Evolutionary conservation across 2,113 vertebrate species (phyloP), one percentile per base, ranked within the genome.

Genomic region (Pomatostomus ruficeps): DNA sequence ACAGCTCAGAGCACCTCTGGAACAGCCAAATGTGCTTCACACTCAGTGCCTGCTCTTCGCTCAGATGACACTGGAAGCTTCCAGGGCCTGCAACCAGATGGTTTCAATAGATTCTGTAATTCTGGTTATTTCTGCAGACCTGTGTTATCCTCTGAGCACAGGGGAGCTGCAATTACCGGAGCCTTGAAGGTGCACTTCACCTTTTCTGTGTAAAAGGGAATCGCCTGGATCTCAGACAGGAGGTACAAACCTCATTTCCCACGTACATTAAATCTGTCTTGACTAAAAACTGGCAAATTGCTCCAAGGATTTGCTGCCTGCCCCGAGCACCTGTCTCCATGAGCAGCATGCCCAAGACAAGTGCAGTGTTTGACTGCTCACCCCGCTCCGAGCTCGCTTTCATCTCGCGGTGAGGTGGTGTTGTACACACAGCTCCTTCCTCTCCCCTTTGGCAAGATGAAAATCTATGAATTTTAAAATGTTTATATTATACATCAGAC

Each of bases 11-110:
- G 62, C 20, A 85, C 74, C 81, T 83, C 89, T 36, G n/a, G 1
- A 92, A 42, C 36, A 73, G 80, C 81, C 46, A 54, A 48, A n/a
- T 9, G 42, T 45, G 43, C 24, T 49, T 46, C 87, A 72, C 49
- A 54, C 52, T 10, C 14, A 40, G 23, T 3, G 78, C 66, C 80
- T 88, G 42, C 6, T 88, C 88, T 70, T 70, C 0, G 3, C 85
- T 66, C 38, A 73, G 74, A 80, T 31, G 67, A 92, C 85, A 66
- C 54, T 82, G 67, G 78, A 80, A 90, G 67, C 36, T 88, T 77
- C 88, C 51, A 83, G 46, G 51, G 82, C 88, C 88, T 93, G 63
- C 62, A 76, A 74, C 71, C 94, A 95, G 93, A 77, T 88, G 93
- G 83, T 92, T 93, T 71, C 80, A 90, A 81, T 74, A 86, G 49